Evolutionary conservation across 2,888 invertebrate genomes (phyloP), one percentile per base, ranked within the genome.

Genomic region (Harpalus rubripes): DNA sequence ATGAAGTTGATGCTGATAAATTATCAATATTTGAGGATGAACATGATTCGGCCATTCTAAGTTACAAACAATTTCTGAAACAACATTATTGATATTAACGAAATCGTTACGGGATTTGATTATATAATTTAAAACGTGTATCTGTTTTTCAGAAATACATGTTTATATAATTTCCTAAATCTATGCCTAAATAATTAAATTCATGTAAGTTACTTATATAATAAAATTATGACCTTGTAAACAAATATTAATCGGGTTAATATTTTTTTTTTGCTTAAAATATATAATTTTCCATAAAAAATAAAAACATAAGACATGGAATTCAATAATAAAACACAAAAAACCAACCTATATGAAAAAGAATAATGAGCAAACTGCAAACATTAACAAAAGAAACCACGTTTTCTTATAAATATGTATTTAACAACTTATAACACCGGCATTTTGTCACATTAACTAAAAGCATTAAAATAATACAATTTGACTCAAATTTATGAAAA

Each of bases 31-130:
- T 89, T 88, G 88, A 88, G 85, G 89, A 87, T 84, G 90, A 89
- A 89, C 91, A 91, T 91, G 90, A 89, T 90, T 91, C 91, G 90
- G 91, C 92, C 92, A 92, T 92, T 91, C 91, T 91, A 90, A 88
- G 87, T 52, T 76, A 26, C 78, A 78, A 26, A 58, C 78, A 78
- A 78, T 26, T 22, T 78, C 78, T 78, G 41, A 26, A 78, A 78
- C 58, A 78, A 58, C 22, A 18, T 22, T 18, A 3, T 52, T 8
- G 18, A 10, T 15, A 76, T 56, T 26, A 52, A 26, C 16, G 52
- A 52, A 32, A 32, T 32, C 32, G 32, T 32, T 32, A 32, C 6
- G 32, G 5, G 32, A 5, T 32, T 32, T 32, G 32, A 32, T 32
- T 1, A 32, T 32, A 5, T 32, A 4, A 4, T 32, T 5, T 5